These are phyloP conservation scores for Mormyrus lacerda DNA, from an alignment of 2,113 vertebrate species.

Conservation along the genomic window DNA sequence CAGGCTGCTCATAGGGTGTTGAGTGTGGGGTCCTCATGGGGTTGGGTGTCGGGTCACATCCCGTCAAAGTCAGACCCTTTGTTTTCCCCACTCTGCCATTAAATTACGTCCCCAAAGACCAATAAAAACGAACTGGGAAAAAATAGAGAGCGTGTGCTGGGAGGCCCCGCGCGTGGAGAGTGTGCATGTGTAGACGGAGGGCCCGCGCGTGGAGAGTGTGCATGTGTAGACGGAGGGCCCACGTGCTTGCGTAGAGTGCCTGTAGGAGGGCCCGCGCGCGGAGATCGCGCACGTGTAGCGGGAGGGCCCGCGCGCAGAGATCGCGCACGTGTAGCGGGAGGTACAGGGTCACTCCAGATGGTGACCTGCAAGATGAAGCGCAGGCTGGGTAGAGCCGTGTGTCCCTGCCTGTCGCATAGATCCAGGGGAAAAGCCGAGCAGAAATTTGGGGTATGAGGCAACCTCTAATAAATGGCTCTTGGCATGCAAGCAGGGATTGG, in stretches of 20 bases:
- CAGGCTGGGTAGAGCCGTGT: background rate
- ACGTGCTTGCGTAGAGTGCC: too few relatives aligned
- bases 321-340: too few relatives aligned
- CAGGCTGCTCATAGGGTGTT: background rate
- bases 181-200: too few relatives aligned
- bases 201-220: too few relatives aligned
- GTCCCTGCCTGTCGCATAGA: background rate
- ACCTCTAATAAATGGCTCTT: constrained; percentile 32
- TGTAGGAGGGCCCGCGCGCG: too few relatives aligned
- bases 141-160: background rate
- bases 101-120: background rate
- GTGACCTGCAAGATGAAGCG: background rate
- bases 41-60: background rate
- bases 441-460: constrained; percentile 18
- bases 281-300: background rate
- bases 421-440: background rate
- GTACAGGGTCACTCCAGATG: background rate
- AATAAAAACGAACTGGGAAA: background rate
- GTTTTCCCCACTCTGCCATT: background rate
- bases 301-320: background rate
- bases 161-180: background rate
- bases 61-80: background rate
- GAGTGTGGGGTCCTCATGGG: background rate
- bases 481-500: constrained; percentile 21
- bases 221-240: background rate